Evolutionary conservation across 2,888 invertebrate species (phyloP).

Genomic region (Rhagonycha lutea): DNA sequence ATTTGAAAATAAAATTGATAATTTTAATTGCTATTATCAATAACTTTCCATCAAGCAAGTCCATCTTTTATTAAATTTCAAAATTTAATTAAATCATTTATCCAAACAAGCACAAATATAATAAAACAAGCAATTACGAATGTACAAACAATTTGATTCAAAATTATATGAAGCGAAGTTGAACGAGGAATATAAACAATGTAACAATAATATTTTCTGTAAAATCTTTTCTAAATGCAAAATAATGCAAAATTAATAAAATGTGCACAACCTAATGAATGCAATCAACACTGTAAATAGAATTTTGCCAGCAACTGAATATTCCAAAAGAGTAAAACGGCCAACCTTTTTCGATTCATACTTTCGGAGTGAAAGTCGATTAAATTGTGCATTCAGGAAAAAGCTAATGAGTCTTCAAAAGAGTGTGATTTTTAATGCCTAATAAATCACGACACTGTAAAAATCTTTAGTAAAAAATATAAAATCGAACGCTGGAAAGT

Average conservation of each 20-base stretch:
- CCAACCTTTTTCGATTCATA: neutral
- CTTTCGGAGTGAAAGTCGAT: neutral
- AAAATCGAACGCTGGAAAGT: neutral
- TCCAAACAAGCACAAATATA: conserved; percentile 1
- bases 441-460: neutral
- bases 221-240: neutral
- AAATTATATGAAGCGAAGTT: neutral
- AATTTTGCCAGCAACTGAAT: neutral
- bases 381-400: neutral
- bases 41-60: conserved; percentile 31
- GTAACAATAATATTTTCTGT: neutral
- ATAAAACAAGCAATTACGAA: conserved; percentile 1
- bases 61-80: conserved; percentile 23
- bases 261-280: neutral
- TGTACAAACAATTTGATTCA: neutral
- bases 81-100: conserved; percentile 2
- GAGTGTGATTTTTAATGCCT: neutral
- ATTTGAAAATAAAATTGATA: neutral
- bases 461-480: neutral
- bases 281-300: neutral
- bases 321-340: neutral
- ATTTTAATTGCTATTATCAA: neutral
- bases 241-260: neutral
- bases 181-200: neutral
- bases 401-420: neutral